Percentiles rank a stretch among this genome's conserved stretches.
Conservation (phyloP, 2,797 vertebrate genomes). For the Myotis daubentonii region DNA sequence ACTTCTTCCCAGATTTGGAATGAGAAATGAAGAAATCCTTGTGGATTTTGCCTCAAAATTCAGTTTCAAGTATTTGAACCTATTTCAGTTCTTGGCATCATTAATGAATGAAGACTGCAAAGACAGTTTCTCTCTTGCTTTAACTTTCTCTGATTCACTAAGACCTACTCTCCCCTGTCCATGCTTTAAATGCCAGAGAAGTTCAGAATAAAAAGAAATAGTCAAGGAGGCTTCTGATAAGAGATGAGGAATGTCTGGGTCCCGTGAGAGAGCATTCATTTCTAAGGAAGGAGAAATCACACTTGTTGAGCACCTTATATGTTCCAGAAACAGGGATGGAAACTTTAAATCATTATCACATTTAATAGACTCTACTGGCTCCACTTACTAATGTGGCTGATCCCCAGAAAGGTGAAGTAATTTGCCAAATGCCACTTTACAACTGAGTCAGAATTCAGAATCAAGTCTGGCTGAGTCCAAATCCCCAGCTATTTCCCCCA, state of each 20-base stretch:
- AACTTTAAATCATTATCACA: not conserved
- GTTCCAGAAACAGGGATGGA: not conserved
- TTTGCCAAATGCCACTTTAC: not conserved
- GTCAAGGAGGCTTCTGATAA: not conserved
- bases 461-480: not conserved
- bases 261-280: not conserved
- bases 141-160: constrained; percentile 13
- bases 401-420: not conserved
- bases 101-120: not conserved
- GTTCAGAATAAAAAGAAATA: not conserved
- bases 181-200: not conserved
- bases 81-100: not conserved
- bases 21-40: constrained; percentile 66
- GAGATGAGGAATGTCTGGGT: not conserved
- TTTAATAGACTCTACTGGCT: not conserved
- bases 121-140: constrained; percentile 1
- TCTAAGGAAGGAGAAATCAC: not conserved
- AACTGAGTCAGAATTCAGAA: constrained; percentile 24
- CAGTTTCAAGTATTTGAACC: constrained; percentile 39
- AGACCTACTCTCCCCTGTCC: not conserved
- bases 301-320: not conserved
- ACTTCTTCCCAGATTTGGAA: constrained; percentile 38
- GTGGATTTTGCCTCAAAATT: constrained; percentile 58
- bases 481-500: not conserved
- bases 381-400: not conserved